These are phyloP conservation scores for Drosophila sucinea DNA, from an alignment of 1,140 invertebrate genomes.

Conservation along the genomic window DNA sequence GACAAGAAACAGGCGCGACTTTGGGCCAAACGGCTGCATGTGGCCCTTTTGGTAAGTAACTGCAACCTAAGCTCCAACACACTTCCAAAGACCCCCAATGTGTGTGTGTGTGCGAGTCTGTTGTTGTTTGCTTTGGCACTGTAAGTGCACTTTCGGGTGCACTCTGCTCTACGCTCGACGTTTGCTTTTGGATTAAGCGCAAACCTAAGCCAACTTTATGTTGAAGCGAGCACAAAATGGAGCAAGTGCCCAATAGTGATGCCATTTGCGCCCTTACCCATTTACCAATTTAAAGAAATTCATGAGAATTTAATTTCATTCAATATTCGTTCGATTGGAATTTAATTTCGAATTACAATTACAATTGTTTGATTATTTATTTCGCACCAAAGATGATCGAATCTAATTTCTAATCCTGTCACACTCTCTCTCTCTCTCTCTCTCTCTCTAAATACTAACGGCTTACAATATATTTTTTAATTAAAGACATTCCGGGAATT, in stretches of 20 bases:
- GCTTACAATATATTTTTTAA: slow-evolving; percentile 74
- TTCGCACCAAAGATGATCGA: not conserved
- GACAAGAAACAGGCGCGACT: slow-evolving; percentile 93
- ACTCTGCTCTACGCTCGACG: slow-evolving; percentile 48
- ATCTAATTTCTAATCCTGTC: slow-evolving; percentile 3
- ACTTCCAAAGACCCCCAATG: not conserved
- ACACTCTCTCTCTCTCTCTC: slow-evolving; percentile 10
- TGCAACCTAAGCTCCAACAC: slow-evolving; percentile 40
- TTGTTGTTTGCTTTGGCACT: slow-evolving; percentile 69
- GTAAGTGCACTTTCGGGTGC: slow-evolving; percentile 76
- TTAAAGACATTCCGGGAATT: slow-evolving; percentile 88
- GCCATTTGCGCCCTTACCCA: not conserved
- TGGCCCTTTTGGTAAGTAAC: slow-evolving; percentile 87
- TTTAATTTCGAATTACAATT: not conserved
- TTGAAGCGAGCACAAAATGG: not conserved
- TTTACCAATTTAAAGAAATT: not conserved
- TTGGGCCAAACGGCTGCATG: slow-evolving; percentile 94
- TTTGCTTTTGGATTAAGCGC: slow-evolving; percentile 50
- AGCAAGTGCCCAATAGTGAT: slow-evolving; percentile 25
- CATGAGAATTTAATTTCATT: not conserved
- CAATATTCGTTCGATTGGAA: not conserved
- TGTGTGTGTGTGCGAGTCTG: slow-evolving; percentile 34
- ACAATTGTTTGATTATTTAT: not conserved
- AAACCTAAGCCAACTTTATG: slow-evolving; percentile 11
- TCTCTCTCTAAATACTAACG: slow-evolving; percentile 40